Evolutionary conservation across 2,113 vertebrate species (phyloP).

Genomic region (Octodon degus): DNA sequence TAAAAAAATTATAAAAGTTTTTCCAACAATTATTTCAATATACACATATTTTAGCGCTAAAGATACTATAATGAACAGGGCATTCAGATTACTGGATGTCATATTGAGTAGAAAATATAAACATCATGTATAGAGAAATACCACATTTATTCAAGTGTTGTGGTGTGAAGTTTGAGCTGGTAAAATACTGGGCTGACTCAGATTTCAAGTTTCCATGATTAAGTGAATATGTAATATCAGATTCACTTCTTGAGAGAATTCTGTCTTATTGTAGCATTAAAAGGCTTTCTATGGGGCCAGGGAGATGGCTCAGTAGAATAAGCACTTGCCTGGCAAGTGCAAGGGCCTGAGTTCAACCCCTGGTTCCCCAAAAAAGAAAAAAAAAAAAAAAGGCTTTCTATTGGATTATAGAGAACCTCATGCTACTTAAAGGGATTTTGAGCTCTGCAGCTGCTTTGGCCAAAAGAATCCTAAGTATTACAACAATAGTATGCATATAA

Average conservation of each 20-base stretch:
- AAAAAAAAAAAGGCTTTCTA: background rate
- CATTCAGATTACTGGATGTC: background rate
- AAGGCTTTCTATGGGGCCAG: background rate
- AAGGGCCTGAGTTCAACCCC: no score
- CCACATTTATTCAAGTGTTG: background rate
- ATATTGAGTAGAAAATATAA: constrained; percentile 36
- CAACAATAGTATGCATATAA: background rate
- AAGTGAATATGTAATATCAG: background rate
- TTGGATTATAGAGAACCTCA: no score
- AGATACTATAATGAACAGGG: background rate
- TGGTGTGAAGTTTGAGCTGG: background rate
- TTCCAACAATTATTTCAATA: background rate
- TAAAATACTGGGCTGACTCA: background rate
- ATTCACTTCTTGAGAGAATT: background rate
- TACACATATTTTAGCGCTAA: background rate
- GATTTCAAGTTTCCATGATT: background rate
- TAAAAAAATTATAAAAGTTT: background rate
- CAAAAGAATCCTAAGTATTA: background rate
- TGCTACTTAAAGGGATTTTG: background rate
- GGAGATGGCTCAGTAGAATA: no score
- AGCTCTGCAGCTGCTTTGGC: background rate
- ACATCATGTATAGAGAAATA: background rate
- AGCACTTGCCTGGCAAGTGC: no score
- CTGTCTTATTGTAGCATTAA: background rate
- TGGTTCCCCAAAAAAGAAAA: no score